A percentile compares a stretch with the other conserved stretches of the same genome.
Conservation (phyloP, 2,113 vertebrate genomes). For the Bos javanicus region DNA sequence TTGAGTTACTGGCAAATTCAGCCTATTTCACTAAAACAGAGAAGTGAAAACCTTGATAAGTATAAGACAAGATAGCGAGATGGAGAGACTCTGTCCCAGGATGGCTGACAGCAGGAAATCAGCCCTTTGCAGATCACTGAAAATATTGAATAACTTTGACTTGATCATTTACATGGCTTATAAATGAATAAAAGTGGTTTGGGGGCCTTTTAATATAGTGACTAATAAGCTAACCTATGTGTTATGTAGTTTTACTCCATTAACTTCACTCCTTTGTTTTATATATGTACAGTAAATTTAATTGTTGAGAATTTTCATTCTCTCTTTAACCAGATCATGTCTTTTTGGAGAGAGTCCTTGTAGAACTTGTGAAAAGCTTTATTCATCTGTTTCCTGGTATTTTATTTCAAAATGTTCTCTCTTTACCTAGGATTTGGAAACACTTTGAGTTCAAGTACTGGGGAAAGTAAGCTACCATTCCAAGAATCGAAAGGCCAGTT, state of each 20-base stretch:
- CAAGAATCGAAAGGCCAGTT: conserved; percentile 62
- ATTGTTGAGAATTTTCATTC: conserved; percentile 9
- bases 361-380: conserved; percentile 12
- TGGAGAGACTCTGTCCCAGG: background rate
- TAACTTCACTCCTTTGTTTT: conserved; percentile 7
- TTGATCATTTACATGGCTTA: conserved; percentile 1
- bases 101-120: background rate
- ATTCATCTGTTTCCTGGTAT: conserved; percentile 25
- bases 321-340: background rate
- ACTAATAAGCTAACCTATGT: conserved; percentile 1
- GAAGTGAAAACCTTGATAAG: background rate
- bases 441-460: conserved; percentile 53
- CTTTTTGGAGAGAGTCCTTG: background rate
- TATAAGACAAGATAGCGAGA: background rate
- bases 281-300: conserved; percentile 33
- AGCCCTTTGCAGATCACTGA: background rate
- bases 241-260: conserved; percentile 5
- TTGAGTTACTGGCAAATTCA: conserved; percentile 8
- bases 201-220: background rate
- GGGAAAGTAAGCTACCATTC: conserved; percentile 30
- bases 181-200: conserved; percentile 23
- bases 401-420: conserved; percentile 67
- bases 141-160: conserved; percentile 38
- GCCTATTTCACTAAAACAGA: conserved; percentile 1
- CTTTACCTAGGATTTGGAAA: conserved; percentile 66